These are phyloP conservation scores for Amphiprion clarkii DNA, from an alignment of 2,797 vertebrate species.

Conservation along the genomic window DNA sequence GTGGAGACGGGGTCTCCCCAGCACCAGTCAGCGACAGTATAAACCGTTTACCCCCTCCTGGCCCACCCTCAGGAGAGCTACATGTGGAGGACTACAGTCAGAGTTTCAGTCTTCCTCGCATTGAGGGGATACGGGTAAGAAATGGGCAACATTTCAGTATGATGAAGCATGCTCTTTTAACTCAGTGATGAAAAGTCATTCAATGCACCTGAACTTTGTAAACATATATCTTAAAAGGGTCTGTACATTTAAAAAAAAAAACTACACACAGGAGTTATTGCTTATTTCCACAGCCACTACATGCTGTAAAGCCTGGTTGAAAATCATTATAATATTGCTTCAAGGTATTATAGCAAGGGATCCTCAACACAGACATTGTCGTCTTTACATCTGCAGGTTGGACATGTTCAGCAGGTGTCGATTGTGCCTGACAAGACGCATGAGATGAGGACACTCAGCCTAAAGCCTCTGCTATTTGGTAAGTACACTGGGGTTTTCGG, in stretches of 20 bases:
- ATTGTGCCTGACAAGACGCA: slow-evolving; percentile 86
- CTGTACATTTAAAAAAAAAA: background rate
- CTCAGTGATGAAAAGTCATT: background rate
- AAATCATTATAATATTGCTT: background rate
- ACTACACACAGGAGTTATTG: background rate
- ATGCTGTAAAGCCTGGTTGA: no score
- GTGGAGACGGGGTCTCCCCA: slow-evolving; percentile 37
- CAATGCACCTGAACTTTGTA: no score
- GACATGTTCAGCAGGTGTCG: slow-evolving; percentile 89
- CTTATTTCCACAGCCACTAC: no score
- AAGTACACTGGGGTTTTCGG: slow-evolving; percentile 36
- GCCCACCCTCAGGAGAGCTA: slow-evolving; percentile 32
- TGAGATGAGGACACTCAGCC: slow-evolving; percentile 91
- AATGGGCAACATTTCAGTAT: background rate
- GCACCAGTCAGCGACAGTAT: slow-evolving; percentile 34
- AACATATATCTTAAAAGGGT: no score
- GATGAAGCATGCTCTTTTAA: background rate
- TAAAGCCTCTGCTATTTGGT: slow-evolving; percentile 90
- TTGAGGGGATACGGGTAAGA: slow-evolving; percentile 94
- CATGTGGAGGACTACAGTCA: slow-evolving; percentile 58
- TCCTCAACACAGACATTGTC: background rate
- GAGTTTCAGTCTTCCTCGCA: slow-evolving; percentile 84
- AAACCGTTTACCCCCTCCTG: slow-evolving; percentile 38
- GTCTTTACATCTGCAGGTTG: slow-evolving; percentile 73
- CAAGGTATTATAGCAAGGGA: background rate